A percentile compares a stretch with the other conserved stretches of the same genome.
These are phyloP conservation scores for Etheostoma perlongum DNA, from an alignment of 2,797 vertebrate genomes.

Conservation along the genomic window DNA sequence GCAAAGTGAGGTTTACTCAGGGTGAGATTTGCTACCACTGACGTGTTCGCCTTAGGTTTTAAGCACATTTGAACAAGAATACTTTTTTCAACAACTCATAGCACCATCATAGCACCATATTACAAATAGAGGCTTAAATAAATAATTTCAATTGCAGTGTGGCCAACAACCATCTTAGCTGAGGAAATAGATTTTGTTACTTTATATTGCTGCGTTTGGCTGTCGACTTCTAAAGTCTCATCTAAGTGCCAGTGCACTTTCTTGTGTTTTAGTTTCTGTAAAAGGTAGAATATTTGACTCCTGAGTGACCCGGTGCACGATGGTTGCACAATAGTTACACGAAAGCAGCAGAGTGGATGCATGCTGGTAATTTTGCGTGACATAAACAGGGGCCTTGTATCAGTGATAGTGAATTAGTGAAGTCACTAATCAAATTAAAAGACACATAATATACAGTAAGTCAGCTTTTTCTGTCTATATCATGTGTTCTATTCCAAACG, in stretches of 20 bases:
- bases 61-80: constrained; percentile 46
- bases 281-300: not conserved
- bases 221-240: constrained; percentile 4
- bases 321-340: not conserved
- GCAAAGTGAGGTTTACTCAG: constrained; percentile 56
- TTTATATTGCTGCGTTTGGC: not conserved
- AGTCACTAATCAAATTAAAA: not conserved
- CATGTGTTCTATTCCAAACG: constrained; percentile 18
- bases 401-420: not conserved
- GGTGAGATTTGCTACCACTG: constrained; percentile 65
- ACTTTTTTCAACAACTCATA: constrained; percentile 24
- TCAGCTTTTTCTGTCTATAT: constrained; percentile 6
- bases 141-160: too few species aligned
- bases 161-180: not conserved
- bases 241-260: not conserved
- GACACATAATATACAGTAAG: not conserved
- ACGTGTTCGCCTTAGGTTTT: constrained; percentile 70
- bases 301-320: not conserved
- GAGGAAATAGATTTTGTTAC: not conserved
- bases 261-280: not conserved
- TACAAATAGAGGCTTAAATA: constrained; percentile 10
- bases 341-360: not conserved
- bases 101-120: constrained; percentile 16
- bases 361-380: not conserved
- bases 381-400: constrained; percentile 2